Evolutionary conservation across 2,888 invertebrate genomes (phyloP).

Genomic region (Pseudococcus jackbeardsleyi): DNA sequence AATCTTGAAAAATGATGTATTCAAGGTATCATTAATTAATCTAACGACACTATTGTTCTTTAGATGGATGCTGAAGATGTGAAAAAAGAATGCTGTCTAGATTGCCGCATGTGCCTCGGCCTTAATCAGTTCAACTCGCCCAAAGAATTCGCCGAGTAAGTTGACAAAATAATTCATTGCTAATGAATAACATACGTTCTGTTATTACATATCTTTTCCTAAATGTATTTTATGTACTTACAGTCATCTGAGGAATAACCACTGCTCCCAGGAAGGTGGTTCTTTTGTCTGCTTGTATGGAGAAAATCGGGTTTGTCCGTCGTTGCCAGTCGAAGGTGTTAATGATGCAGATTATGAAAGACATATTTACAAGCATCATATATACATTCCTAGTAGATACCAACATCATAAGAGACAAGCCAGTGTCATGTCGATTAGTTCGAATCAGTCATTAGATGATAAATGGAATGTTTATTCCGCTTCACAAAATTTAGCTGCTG

Average conservation of each 20-base stretch:
- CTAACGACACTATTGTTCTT: not conserved
- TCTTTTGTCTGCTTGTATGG: constrained; percentile 91
- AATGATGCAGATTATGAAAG: constrained; percentile 89
- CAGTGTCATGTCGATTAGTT: constrained; percentile 55
- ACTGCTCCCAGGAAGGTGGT: constrained; percentile 87
- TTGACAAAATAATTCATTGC: not conserved
- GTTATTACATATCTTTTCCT: not conserved
- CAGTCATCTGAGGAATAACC: constrained; percentile 84
- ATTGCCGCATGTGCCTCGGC: constrained; percentile 55
- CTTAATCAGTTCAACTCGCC: constrained; percentile 38
- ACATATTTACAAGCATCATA: constrained; percentile 81
- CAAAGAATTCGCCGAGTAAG: constrained; percentile 59
- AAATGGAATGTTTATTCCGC: constrained; percentile 92
- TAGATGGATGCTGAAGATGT: constrained; percentile 48
- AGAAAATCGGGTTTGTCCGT: constrained; percentile 86
- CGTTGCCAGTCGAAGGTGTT: constrained; percentile 89
- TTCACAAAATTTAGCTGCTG: constrained; percentile 94
- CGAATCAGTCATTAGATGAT: constrained; percentile 65
- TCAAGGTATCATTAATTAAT: not conserved
- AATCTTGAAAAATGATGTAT: not conserved
- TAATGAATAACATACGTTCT: not conserved
- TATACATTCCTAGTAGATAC: constrained; percentile 68
- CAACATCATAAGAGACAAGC: constrained; percentile 65
- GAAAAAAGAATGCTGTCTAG: constrained; percentile 35
- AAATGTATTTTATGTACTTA: constrained; percentile 70